phyloP scores from a whole-genome alignment of 2,888 invertebrate species.

The Azorinus chamasolen region DNA sequence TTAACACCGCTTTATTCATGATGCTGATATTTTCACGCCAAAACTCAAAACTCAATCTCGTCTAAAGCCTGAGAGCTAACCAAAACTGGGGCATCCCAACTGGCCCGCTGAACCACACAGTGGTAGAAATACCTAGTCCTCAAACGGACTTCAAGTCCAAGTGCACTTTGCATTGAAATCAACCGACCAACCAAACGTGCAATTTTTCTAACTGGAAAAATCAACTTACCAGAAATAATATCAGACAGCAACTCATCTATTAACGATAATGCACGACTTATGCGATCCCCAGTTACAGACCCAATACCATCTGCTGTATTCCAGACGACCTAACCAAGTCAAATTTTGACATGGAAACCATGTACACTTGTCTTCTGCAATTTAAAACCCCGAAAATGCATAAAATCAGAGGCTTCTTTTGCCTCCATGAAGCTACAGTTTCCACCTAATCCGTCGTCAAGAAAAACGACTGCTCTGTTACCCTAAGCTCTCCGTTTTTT shows the following conservation, averaged over 20 bases:
- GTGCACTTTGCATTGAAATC: constrained; percentile 37
- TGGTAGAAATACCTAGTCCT: constrained; percentile 25
- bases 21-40: too few relatives aligned
- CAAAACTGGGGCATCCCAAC: constrained; percentile 29
- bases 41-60: too few relatives aligned
- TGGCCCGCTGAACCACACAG: constrained; percentile 19
- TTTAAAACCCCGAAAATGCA: constrained; percentile 18
- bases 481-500: too few relatives aligned
- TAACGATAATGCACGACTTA: background rate
- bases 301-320: background rate
- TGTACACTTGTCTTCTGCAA: constrained; percentile 17
- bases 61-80: constrained; percentile 7
- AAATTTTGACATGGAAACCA: constrained; percentile 18
- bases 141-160: constrained; percentile 27
- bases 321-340: constrained; percentile 13
- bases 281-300: background rate
- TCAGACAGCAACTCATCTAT: background rate
- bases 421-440: background rate
- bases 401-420: background rate
- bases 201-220: constrained; percentile 32
- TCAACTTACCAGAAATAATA: background rate
- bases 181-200: constrained; percentile 39
- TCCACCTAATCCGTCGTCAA: constrained; percentile 34
- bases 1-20: too few relatives aligned
- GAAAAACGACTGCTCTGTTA: too few relatives aligned